Base-by-base conservation (phyloP, 2,888 invertebrate species). In the Caenorhabditis wallacei region DNA sequence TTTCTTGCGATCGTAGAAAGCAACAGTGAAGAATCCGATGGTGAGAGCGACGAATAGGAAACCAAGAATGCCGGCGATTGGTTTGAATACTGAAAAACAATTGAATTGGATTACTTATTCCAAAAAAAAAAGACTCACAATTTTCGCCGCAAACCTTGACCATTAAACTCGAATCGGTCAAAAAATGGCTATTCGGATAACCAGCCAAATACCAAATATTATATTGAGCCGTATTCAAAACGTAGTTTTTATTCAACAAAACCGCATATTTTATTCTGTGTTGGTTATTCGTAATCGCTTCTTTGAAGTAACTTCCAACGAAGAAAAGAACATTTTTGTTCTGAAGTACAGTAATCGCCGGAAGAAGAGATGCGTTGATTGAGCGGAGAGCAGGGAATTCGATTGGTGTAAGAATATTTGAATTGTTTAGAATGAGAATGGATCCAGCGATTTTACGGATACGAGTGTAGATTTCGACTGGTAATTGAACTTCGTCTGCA, bases 21-120 rank as follows among this genome's bases (percentile, higher is more conserved):
- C 61, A 18, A 78, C 63, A 4, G 78, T 78, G 0, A 69, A 53
- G 11, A 78, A 78, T 4, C 53, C 78, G 24, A 53, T 13, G 4
- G 48, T 16, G 24, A 78, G 54, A 4, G 63, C 40, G 35, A 63
- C 78, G 30, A 78, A 69, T 0, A 78, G 35, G 54, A 61, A 69
- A 1, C 78, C 78, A 11, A 69, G 43, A 11, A 46, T 53, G 13
- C 26, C 69, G 35, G 78, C 78, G 20, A 78, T 20, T n/a, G 78
- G 69, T 48, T 78, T 78, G 69, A 57, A 76, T 20, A 76, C 75
- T 75, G 57, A 26, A 74, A 74, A 48, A n/a, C n/a, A n/a, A n/a
- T n/a, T n/a, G n/a, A 18, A 35, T 11, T 30, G 30, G 8, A 11
- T 8, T 10, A 13, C 13, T 13, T 40, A 13, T 16, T 13, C 16